A percentile compares a stretch with the other conserved stretches of the same genome.
Evolutionary conservation across 2,888 invertebrate species (phyloP).

Genomic region (Opisthograptis luteolata): DNA sequence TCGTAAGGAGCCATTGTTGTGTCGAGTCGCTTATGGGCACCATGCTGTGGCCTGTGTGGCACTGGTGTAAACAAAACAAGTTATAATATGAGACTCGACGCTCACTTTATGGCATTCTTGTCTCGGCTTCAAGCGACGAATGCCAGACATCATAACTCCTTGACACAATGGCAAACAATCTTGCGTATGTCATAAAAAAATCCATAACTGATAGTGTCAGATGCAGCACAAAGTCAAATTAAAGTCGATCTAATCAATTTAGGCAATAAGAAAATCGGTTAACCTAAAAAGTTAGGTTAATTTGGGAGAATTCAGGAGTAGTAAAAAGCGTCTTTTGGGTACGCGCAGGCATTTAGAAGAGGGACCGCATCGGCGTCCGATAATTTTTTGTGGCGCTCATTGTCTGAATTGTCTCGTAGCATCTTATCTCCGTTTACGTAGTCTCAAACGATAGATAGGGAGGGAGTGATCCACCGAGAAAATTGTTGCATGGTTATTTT

Average conservation of each 20-base stretch:
- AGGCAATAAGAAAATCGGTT: conserved; percentile 25
- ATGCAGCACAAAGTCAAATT: conserved; percentile 13
- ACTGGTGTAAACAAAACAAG: conserved; percentile 67
- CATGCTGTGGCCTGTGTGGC: conserved; percentile 46
- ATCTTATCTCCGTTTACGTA: conserved; percentile 58
- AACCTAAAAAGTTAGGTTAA: no score
- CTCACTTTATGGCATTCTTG: conserved; percentile 66
- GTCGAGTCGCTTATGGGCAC: conserved; percentile 63
- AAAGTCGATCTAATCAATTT: conserved; percentile 22
- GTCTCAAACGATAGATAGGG: conserved; percentile 66
- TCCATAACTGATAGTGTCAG: conserved; percentile 18
- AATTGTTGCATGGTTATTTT: conserved; percentile 73
- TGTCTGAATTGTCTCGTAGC: conserved; percentile 59
- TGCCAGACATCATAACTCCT: conserved; percentile 46
- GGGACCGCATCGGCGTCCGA: conserved; percentile 45
- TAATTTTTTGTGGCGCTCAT: conserved; percentile 47
- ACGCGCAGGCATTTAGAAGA: conserved; percentile 68
- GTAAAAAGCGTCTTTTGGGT: conserved; percentile 56
- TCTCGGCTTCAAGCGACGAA: conserved; percentile 50
- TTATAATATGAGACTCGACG: conserved; percentile 61
- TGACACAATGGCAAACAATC: conserved; percentile 27
- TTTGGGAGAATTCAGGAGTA: conserved; percentile 32
- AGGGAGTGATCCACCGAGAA: conserved; percentile 65
- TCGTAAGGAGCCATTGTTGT: conserved; percentile 69
- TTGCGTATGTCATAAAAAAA: conserved; percentile 18